Conservation (phyloP, 2,888 invertebrate genomes). For the Lycophotia porphyrea region DNA sequence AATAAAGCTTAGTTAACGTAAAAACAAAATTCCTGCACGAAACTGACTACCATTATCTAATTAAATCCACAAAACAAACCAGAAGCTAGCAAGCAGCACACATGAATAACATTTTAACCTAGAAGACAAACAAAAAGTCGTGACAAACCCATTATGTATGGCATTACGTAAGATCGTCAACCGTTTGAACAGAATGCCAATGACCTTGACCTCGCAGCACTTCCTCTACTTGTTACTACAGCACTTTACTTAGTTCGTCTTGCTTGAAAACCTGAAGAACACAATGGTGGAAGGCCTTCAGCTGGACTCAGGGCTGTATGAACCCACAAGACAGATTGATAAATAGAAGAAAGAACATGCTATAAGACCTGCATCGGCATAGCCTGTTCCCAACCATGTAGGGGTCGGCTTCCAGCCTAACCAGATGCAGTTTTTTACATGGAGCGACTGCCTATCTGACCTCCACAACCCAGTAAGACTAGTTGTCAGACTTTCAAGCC, state of each 20-base stretch:
- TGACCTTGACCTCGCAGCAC: conserved; percentile 46
- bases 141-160: conserved; percentile 48
- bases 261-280: neutral
- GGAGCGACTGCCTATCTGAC: too few relatives aligned
- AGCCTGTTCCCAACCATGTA: too few relatives aligned
- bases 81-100: conserved; percentile 13
- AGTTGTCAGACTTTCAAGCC: too few relatives aligned
- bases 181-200: conserved; percentile 38
- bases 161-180: conserved; percentile 50
- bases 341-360: too few relatives aligned
- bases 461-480: too few relatives aligned
- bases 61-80: neutral
- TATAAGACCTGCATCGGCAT: too few relatives aligned
- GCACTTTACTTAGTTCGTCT: neutral
- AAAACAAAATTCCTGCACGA: neutral
- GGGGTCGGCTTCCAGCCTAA: too few relatives aligned
- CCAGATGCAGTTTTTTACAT: too few relatives aligned
- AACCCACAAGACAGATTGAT: neutral
- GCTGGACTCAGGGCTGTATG: neutral
- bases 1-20: neutral
- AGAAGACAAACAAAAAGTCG: conserved; percentile 47
- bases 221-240: conserved; percentile 23
- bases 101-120: conserved; percentile 34
- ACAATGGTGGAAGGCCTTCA: neutral
- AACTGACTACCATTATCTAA: neutral